These are phyloP conservation scores for Rafetus swinhoei DNA, from an alignment of 2,113 vertebrate genomes.

Conservation along the genomic window DNA sequence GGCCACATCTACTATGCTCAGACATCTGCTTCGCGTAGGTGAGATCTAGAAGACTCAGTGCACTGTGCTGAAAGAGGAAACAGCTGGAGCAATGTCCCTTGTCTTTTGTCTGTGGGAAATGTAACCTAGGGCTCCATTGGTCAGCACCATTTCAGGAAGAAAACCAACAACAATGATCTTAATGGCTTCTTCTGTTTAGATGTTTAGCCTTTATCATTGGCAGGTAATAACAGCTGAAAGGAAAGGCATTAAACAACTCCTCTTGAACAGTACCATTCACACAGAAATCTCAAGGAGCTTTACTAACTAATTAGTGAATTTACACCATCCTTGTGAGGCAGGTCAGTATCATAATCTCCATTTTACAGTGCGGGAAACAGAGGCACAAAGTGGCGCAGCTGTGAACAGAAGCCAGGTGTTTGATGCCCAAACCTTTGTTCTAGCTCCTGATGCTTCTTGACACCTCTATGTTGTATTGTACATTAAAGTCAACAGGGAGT, in stretches of 20 bases:
- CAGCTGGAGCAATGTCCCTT: background rate
- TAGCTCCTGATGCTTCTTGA: background rate
- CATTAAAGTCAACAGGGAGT: background rate
- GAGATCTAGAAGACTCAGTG: rapidly evolving
- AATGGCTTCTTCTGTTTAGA: background rate
- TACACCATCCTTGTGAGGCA: background rate
- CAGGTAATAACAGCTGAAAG: background rate
- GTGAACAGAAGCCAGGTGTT: background rate
- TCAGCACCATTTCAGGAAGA: rapidly evolving
- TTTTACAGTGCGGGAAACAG: background rate
- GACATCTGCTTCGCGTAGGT: background rate
- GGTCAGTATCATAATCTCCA: background rate
- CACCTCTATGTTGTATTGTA: background rate
- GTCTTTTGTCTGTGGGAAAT: background rate
- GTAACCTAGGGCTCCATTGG: background rate
- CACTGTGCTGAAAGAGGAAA: background rate
- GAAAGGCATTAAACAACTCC: background rate
- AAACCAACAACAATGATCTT: background rate
- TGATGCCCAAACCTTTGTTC: background rate
- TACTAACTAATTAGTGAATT: background rate
- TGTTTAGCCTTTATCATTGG: background rate
- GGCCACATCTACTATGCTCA: background rate
- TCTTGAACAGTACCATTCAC: background rate
- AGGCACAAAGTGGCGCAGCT: background rate
- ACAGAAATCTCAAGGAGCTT: background rate